Conservation (phyloP, 2,797 vertebrate genomes). For the Enteromius afrohamiltoni region DNA sequence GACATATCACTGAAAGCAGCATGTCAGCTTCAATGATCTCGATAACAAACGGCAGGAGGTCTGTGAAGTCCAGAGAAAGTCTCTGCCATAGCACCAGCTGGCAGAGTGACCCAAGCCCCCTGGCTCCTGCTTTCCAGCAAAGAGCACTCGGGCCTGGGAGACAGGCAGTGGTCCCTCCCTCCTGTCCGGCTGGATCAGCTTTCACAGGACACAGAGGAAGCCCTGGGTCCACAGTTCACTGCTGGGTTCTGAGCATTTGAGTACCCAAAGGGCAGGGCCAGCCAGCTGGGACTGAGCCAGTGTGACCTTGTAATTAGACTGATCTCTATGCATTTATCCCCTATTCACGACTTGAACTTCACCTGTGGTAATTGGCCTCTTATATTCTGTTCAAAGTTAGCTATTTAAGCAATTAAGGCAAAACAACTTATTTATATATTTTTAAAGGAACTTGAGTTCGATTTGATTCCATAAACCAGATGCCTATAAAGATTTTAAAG, state of each 20-base stretch:
- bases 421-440: constrained; percentile 13
- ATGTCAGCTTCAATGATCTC: constrained; percentile 72
- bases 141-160: constrained; percentile 69
- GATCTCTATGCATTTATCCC: constrained; percentile 39
- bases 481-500: constrained; percentile 2
- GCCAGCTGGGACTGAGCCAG: constrained; percentile 52
- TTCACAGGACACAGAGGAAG: constrained; percentile 66
- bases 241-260: constrained; percentile 63
- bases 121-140: constrained; percentile 62
- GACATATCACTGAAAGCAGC: constrained; percentile 70
- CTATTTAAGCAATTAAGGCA: constrained; percentile 50
- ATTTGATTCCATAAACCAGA: background rate
- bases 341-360: constrained; percentile 20
- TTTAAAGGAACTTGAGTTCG: background rate
- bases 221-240: constrained; percentile 64
- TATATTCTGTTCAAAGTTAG: constrained; percentile 20
- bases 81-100: constrained; percentile 76
- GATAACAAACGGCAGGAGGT: constrained; percentile 67
- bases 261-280: constrained; percentile 54
- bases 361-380: constrained; percentile 21
- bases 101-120: constrained; percentile 77
- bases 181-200: constrained; percentile 78
- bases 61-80: constrained; percentile 63
- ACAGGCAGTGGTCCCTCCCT: constrained; percentile 69
- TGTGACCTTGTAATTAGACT: constrained; percentile 53